Percentiles rank a stretch among this genome's conserved stretches.
Conservation (phyloP, 2,113 vertebrate species). For the Neolamprologus caudopunctatus region DNA sequence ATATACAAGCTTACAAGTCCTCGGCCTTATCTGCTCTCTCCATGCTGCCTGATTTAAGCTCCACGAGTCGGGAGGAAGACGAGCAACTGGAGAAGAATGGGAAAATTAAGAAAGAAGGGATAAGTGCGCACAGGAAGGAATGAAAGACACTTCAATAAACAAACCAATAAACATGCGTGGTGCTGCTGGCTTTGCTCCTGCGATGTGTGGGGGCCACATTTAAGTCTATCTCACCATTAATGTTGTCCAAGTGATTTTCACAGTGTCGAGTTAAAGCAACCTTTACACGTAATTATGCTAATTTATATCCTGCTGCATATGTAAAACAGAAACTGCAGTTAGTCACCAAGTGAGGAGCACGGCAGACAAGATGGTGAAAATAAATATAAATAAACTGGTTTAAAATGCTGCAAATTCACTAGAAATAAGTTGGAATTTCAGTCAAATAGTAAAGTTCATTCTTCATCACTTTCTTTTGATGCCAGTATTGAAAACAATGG, state of each 20-base stretch:
- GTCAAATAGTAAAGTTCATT: not conserved
- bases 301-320: not conserved
- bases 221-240: not conserved
- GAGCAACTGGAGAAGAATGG: not conserved
- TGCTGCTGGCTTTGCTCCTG: not conserved
- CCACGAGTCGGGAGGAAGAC: not conserved
- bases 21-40: not conserved
- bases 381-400: not conserved
- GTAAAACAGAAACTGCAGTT: not conserved
- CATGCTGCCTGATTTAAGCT: not conserved
- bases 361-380: not conserved
- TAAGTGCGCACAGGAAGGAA: not conserved
- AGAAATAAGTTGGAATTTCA: not conserved
- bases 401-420: not conserved
- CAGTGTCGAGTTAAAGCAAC: not conserved
- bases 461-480: not conserved
- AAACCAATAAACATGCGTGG: not conserved
- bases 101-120: not conserved
- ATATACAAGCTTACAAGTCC: not conserved
- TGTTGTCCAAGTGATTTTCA: not conserved
- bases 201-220: not conserved
- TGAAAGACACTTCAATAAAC: not conserved
- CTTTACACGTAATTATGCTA: not conserved
- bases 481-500: not conserved
- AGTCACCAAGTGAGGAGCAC: not conserved